These are phyloP conservation scores for Orbicella faveolata DNA, from an alignment of 64 coral and sea anemone species.

Conservation along the genomic window DNA sequence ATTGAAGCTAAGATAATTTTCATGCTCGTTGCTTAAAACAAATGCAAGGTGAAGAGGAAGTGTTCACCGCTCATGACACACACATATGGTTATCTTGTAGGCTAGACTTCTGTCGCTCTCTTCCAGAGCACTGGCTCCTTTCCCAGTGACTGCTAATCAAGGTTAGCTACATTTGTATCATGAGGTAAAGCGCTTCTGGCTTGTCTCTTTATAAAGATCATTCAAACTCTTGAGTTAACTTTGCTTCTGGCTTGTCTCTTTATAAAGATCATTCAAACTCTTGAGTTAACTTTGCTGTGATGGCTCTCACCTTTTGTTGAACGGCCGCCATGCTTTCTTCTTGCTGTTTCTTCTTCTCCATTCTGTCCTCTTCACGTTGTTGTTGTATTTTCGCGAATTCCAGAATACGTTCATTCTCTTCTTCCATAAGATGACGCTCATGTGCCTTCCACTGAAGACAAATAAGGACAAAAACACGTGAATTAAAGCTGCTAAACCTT, in stretches of 20 bases:
- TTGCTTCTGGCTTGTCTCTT: background rate
- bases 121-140: no score
- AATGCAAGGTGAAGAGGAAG: no score
- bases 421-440: slow-evolving; percentile 85
- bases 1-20: no score
- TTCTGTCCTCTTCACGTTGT: slow-evolving; percentile 87
- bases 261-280: no score
- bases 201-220: background rate
- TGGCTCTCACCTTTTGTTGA: slow-evolving; percentile 42
- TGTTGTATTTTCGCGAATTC: slow-evolving; percentile 95
- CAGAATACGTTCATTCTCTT: slow-evolving; percentile 92
- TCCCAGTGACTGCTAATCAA: no score
- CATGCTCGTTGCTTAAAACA: no score
- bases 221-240: background rate
- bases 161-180: no score
- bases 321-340: slow-evolving; percentile 91
- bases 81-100: no score
- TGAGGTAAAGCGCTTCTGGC: no score
- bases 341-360: slow-evolving; percentile 93
- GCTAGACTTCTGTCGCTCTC: no score
- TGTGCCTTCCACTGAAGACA: slow-evolving; percentile 82
- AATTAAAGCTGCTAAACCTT: no score
- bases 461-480: background rate
- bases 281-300: background rate
- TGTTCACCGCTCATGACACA: no score